Evolutionary conservation across 2,797 vertebrate genomes (phyloP).

Genomic region (Euthynnus affinis): DNA sequence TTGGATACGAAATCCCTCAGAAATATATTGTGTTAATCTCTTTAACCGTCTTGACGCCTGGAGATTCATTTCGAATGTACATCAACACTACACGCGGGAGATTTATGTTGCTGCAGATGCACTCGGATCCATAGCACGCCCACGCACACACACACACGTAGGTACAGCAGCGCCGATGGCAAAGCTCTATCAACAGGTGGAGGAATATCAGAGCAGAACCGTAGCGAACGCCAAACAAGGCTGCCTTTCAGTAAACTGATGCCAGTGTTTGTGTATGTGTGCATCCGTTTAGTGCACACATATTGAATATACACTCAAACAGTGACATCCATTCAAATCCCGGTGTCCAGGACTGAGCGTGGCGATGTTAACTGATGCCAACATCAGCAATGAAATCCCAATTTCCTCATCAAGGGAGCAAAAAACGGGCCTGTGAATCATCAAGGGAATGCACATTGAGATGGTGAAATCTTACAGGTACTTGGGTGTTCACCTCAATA

Average conservation of each 20-base stretch:
- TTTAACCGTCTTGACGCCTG: conserved; percentile 10
- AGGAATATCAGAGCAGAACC: conserved; percentile 30
- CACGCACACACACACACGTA: conserved; percentile 25
- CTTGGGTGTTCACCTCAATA: too few species aligned
- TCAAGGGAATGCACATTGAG: too few species aligned
- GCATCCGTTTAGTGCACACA: conserved; percentile 2
- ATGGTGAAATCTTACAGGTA: too few species aligned
- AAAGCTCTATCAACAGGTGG: conserved; percentile 65
- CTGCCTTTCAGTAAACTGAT: conserved; percentile 53
- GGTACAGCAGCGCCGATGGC: neutral
- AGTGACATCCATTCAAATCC: conserved; percentile 55
- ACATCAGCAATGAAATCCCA: conserved; percentile 51
- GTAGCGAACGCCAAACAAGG: conserved; percentile 43
- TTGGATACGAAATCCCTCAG: conserved; percentile 35
- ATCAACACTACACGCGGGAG: conserved; percentile 1
- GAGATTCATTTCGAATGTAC: conserved; percentile 44
- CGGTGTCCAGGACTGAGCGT: conserved; percentile 22
- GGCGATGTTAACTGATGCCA: conserved; percentile 38
- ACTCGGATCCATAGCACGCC: conserved; percentile 25
- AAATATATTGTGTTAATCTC: conserved; percentile 43
- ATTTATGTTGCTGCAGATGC: conserved; percentile 28
- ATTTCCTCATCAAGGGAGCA: conserved; percentile 30
- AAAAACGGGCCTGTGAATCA: conserved; percentile 29
- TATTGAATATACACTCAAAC: conserved; percentile 24
- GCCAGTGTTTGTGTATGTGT: conserved; percentile 27